Percentiles rank a stretch among this genome's conserved stretches.
These are phyloP conservation scores for Crossaster papposus DNA, from an alignment of 53 echinoderm and acorn worm genomes.

Conservation along the genomic window DNA sequence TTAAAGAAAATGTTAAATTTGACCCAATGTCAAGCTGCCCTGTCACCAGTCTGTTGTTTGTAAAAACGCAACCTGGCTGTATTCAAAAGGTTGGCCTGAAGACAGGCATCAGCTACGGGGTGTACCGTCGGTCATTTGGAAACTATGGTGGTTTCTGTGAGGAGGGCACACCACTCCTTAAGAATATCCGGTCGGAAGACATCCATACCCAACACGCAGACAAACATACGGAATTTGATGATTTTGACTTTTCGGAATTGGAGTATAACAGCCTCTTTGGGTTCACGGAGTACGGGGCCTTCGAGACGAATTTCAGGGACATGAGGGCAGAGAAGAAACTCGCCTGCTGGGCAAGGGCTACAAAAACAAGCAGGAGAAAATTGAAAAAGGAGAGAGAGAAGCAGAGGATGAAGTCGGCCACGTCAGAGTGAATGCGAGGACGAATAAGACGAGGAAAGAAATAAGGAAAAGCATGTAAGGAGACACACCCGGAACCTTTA, in stretches of 20 bases:
- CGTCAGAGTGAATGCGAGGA: not conserved
- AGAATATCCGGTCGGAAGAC: not conserved
- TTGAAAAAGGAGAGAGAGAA: not conserved
- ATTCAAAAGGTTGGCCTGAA: not conserved
- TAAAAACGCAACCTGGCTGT: conserved; percentile 3
- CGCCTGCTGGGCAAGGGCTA: not conserved
- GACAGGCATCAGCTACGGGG: not conserved
- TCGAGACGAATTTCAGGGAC: conserved; percentile 12
- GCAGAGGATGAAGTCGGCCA: not conserved
- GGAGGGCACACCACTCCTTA: not conserved
- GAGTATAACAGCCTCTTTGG: not conserved
- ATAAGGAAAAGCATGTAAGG: not conserved
- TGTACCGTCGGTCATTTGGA: not conserved
- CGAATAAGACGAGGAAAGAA: conserved; percentile 5
- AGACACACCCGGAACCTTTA: not conserved
- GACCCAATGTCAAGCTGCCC: not conserved
- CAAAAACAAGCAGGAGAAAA: not conserved
- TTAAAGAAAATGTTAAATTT: not conserved
- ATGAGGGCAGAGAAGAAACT: conserved; percentile 6
- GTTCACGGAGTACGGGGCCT: not conserved
- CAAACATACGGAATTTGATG: not conserved
- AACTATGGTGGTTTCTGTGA: conserved; percentile 5
- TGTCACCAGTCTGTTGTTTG: not conserved
- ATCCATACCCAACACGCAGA: no score
- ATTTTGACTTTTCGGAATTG: not conserved